Evolutionary conservation across 1,140 invertebrate species (phyloP).

Genomic region (Sitophilus oryzae): DNA sequence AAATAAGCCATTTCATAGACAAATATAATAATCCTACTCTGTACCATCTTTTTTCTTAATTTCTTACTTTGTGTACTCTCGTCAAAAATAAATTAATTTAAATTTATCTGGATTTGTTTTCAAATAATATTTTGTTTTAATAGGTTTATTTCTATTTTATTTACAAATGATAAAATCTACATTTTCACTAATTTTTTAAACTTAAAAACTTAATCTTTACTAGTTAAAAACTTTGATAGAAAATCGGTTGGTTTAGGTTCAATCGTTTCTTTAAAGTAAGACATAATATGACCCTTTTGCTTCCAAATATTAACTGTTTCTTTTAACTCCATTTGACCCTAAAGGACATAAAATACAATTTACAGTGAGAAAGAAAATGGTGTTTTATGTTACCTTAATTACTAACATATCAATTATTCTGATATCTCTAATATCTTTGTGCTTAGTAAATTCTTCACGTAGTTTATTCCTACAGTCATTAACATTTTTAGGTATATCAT

Average conservation of each 20-base stretch:
- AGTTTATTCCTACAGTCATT: conserved; percentile 66
- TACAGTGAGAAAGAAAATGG: conserved; percentile 1
- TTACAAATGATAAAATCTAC: no score
- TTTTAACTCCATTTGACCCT: conserved; percentile 93
- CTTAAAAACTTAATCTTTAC: conserved; percentile 21
- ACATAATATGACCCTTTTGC: conserved; percentile 79
- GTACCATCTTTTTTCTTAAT: no score
- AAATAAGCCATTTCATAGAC: conserved; percentile 49
- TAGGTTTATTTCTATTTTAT: no score
- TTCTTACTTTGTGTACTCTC: no score
- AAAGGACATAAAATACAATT: conserved; percentile 33
- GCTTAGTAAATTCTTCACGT: conserved; percentile 71
- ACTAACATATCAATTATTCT: conserved; percentile 85
- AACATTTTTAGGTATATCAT: conserved; percentile 68
- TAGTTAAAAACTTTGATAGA: conserved; percentile 73
- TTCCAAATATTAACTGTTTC: conserved; percentile 84
- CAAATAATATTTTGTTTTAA: no score
- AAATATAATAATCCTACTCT: no score
- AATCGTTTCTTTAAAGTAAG: conserved; percentile 76
- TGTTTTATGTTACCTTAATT: conserved; percentile 69
- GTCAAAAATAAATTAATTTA: no score
- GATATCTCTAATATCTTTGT: conserved; percentile 73
- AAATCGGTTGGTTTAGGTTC: conserved; percentile 86
- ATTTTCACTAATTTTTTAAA: background rate
- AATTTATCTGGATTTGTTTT: no score